These are phyloP conservation scores for Metopolophium dirhodum DNA, from an alignment of 1,140 invertebrate species.

Conservation along the genomic window DNA sequence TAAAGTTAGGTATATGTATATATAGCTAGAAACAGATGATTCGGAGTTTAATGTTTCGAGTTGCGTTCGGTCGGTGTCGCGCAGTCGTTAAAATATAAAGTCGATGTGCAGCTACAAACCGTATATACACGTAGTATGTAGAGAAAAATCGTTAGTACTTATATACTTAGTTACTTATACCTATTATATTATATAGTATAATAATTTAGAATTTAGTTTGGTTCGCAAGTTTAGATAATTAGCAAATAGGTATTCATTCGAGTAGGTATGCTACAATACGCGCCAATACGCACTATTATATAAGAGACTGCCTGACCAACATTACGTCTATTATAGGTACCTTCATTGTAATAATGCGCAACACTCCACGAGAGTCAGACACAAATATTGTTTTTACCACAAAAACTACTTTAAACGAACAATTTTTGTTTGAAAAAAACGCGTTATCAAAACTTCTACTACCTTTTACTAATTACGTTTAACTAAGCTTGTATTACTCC, in stretches of 20 bases:
- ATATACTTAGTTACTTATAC: too few species aligned
- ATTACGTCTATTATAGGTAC: not conserved
- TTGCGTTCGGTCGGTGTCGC: not conserved
- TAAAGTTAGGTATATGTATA: slow-evolving; percentile 8
- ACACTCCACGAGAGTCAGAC: not conserved
- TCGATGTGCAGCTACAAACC: not conserved
- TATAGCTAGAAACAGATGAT: not conserved
- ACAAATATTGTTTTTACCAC: not conserved
- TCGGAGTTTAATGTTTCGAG: slow-evolving; percentile 11
- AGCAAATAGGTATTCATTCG: not conserved
- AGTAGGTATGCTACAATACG: not conserved
- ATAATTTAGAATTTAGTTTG: not conserved
- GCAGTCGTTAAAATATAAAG: not conserved
- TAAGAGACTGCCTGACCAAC: not conserved
- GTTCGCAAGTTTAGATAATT: not conserved
- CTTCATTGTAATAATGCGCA: not conserved
- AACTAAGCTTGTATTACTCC: not conserved
- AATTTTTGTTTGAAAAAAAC: not conserved
- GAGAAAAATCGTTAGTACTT: not conserved
- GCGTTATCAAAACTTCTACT: not conserved
- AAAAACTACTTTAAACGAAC: not conserved
- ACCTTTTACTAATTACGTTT: not conserved
- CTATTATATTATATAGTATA: not conserved
- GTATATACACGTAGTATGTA: not conserved
- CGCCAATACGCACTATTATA: not conserved